Evolutionary conservation across 64 coral and sea anemone genomes (phyloP).

Genomic region (Exaiptasia diaphana): DNA sequence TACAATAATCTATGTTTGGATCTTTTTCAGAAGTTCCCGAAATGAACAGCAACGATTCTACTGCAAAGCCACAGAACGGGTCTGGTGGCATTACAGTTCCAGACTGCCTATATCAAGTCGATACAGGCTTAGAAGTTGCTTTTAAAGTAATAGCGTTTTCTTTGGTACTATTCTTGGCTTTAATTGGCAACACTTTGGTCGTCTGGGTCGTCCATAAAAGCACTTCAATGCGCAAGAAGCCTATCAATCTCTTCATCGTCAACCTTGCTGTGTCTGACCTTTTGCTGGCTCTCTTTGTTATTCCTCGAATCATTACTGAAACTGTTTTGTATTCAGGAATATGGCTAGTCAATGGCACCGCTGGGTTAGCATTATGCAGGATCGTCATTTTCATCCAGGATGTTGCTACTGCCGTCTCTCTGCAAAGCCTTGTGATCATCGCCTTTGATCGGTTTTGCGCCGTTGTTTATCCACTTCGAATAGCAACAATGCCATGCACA

Average conservation of each 20-base stretch:
- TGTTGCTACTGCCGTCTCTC: background rate
- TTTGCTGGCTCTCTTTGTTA: background rate
- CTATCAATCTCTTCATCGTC: constrained; percentile 3
- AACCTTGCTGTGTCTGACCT: constrained; percentile 2
- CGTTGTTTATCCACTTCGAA: constrained; percentile 1
- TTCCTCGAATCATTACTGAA: background rate
- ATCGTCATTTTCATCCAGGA: background rate
- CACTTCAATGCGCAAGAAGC: background rate
- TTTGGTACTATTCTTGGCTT: background rate
- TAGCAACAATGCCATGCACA: background rate
- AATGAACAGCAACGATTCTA: background rate
- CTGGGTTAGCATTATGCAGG: background rate
- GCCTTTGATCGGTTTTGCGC: constrained; percentile 22
- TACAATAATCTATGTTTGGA: background rate
- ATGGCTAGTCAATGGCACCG: background rate
- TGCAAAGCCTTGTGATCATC: background rate
- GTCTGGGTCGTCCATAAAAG: background rate
- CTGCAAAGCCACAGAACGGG: no score
- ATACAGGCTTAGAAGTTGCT: background rate
- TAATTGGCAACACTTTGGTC: background rate
- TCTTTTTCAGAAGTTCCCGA: background rate
- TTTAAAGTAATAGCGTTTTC: background rate
- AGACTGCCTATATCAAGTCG: no score
- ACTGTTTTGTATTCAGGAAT: background rate
- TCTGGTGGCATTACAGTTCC: background rate